Conservation (phyloP, 2,797 vertebrate species). For the Enteromius viviparus region DNA sequence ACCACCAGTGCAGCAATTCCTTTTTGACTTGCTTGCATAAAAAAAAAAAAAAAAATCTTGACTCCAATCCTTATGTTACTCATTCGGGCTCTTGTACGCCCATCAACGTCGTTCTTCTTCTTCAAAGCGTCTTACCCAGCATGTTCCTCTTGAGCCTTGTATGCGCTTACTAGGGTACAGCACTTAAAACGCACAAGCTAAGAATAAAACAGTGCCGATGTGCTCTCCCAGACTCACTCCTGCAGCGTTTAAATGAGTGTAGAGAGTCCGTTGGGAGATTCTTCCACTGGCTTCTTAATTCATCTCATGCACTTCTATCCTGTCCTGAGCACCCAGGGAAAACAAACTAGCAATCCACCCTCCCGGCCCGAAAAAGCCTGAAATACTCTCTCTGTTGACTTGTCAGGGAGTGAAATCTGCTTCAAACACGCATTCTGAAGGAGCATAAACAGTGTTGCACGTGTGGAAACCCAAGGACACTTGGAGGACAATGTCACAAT, state of each 20-base stretch:
- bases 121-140: not conserved
- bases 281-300: conserved; percentile 44
- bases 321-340: conserved; percentile 8
- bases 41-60: not conserved
- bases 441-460: not conserved
- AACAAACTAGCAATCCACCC: not conserved
- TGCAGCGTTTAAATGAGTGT: conserved; percentile 46
- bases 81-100: not conserved
- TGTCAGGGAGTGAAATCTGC: not conserved
- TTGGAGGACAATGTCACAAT: not conserved
- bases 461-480: conserved; percentile 19
- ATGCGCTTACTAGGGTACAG: conserved; percentile 24
- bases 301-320: conserved; percentile 44
- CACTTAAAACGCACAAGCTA: conserved; percentile 43
- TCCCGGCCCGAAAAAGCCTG: not conserved
- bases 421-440: conserved; percentile 10
- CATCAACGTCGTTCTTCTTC: not conserved
- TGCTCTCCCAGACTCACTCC: conserved; percentile 9
- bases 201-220: conserved; percentile 48
- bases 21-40: not conserved
- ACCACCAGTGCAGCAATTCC: not conserved
- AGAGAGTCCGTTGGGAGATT: conserved; percentile 38
- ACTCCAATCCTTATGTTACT: not conserved
- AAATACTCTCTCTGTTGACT: conserved; percentile 16
- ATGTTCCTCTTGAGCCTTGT: conserved; percentile 32